These are phyloP conservation scores for Beris chalybata DNA, from an alignment of 2,888 invertebrate genomes.

Conservation along the genomic window DNA sequence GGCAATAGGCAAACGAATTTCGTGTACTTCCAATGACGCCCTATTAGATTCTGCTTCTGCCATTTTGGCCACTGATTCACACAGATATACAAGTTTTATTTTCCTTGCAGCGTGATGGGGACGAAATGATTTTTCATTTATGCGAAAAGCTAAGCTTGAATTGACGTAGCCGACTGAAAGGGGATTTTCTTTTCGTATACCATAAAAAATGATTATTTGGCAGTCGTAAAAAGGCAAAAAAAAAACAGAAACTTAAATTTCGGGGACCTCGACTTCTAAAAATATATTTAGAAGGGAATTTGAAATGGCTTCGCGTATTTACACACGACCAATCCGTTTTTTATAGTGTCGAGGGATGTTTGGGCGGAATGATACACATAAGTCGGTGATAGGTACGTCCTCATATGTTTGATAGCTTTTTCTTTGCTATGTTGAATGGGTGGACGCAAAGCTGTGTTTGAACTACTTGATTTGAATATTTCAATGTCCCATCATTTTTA, in stretches of 20 bases:
- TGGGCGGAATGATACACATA: too few relatives aligned
- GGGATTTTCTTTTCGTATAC: constrained; percentile 2
- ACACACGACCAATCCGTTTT: constrained; percentile 17
- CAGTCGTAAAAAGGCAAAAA: constrained; percentile 18
- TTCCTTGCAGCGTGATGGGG: constrained; percentile 11
- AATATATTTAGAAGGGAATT: constrained; percentile 12
- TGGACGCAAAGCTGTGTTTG: too few relatives aligned
- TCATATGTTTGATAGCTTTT: too few relatives aligned
- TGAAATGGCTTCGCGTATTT: constrained; percentile 15
- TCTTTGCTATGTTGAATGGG: too few relatives aligned
- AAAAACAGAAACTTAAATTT: too few relatives aligned
- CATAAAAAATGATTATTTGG: constrained; percentile 25
- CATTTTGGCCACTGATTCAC: neutral
- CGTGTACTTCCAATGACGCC: constrained; percentile 24
- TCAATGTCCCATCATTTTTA: too few relatives aligned
- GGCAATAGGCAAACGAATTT: constrained; percentile 21
- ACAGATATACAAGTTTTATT: constrained; percentile 19
- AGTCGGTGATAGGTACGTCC: too few relatives aligned
- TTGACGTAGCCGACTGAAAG: constrained; percentile 18
- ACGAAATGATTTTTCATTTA: constrained; percentile 32
- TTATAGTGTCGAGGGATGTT: constrained; percentile 15
- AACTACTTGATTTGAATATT: too few relatives aligned
- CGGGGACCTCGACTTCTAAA: neutral
- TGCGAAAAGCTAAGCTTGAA: constrained; percentile 25
- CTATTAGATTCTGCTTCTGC: constrained; percentile 18